Evolutionary conservation across 2,797 vertebrate genomes (phyloP).

Genomic region (Jordanella pulchra): DNA sequence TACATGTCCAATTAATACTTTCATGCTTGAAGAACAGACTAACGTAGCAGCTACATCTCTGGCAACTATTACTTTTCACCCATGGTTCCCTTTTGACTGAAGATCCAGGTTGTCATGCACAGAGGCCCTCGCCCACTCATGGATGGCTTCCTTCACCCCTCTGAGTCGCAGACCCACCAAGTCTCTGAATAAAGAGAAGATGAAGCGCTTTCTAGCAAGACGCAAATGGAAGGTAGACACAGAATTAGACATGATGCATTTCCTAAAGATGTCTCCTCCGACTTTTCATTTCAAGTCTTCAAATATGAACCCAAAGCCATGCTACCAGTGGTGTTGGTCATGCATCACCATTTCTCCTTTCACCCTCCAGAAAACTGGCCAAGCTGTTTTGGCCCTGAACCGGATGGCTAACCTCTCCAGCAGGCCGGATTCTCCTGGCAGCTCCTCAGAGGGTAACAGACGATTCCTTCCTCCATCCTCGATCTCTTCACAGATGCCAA

Average conservation of each 20-base stretch:
- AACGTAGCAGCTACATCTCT: neutral
- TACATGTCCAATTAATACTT: neutral
- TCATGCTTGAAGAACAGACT: neutral
- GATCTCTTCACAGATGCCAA: slow-evolving; percentile 54
- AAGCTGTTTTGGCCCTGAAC: slow-evolving; percentile 86
- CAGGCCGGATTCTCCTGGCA: slow-evolving; percentile 70
- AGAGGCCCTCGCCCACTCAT: slow-evolving; percentile 82
- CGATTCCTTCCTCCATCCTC: slow-evolving; percentile 27
- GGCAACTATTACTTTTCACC: neutral
- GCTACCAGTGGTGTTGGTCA: slow-evolving; percentile 42
- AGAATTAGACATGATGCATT: slow-evolving; percentile 5
- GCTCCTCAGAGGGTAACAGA: slow-evolving; percentile 73
- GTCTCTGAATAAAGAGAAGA: slow-evolving; percentile 83
- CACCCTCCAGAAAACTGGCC: slow-evolving; percentile 82
- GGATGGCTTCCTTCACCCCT: slow-evolving; percentile 79
- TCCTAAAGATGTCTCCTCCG: slow-evolving; percentile 8
- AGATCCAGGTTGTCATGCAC: slow-evolving; percentile 81
- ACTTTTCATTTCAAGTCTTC: slow-evolving; percentile 32
- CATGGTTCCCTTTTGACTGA: neutral
- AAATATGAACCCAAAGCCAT: slow-evolving; percentile 18
- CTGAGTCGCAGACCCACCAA: slow-evolving; percentile 68
- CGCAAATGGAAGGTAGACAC: slow-evolving; percentile 87
- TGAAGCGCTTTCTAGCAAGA: slow-evolving; percentile 82
- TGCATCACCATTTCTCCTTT: slow-evolving; percentile 48
- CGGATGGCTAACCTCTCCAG: slow-evolving; percentile 82